Evolutionary conservation across 2,888 invertebrate species (phyloP), one percentile per base, ranked within the genome.

Genomic region (Camponotus fellah): DNA sequence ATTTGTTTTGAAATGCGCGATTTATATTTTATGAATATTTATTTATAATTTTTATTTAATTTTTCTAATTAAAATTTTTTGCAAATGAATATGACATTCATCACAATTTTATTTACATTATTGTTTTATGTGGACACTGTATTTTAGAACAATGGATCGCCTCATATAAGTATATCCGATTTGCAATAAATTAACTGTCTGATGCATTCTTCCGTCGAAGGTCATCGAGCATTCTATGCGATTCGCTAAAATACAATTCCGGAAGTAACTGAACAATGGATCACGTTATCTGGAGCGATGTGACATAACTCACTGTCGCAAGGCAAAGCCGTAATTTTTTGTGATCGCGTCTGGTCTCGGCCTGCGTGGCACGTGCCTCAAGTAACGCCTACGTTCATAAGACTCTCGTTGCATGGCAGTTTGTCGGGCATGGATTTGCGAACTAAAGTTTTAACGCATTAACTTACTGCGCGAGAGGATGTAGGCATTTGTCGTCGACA

Each of bases 381-480:
- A 88, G 91, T 89, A 86, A 92, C 92, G 92, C 93, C 92, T 83
- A 93, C 93, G 90, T 92, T 93, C 88, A 91, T 91, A 89, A 89
- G 84, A 87, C 88, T 81, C 82, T 85, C 87, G 86, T 83, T 85
- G 71, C 68, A 83, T 80, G 87, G 83, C 86, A 88, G 82, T 86
- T 86, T 89, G 89, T 86, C 90, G 82, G 87, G 92, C 93, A 93
- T 93, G 92, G 92, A 93, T 93, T 93, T 93, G 93, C 93, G 93
- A 93, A 93, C 89, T 86, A 86, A 92, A 92, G 91, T 92, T 91
- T 91, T 90, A 90, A 93, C 91, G 91, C 92, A 91, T 91, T 92
- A 91, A 92, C 90, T 90, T 90, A 88, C 88, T 86, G 90, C 90
- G 86, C 90, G 83, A 88, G 91, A 92, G 92, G 92, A 92, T 92